These are phyloP conservation scores for Morone chrysops DNA, from an alignment of 2,113 vertebrate genomes.

Conservation along the genomic window DNA sequence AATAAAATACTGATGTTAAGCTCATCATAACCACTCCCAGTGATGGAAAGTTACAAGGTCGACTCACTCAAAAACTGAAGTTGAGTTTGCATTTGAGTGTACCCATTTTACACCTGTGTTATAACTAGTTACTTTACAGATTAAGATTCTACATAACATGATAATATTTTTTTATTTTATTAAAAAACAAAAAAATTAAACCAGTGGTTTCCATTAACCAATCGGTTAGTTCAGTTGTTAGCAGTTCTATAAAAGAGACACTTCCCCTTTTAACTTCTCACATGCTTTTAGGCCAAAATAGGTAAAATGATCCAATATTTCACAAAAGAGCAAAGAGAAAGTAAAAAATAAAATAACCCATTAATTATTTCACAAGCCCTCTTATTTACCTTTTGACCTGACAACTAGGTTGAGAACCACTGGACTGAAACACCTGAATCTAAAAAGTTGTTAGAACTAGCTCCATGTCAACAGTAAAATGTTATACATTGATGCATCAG, in stretches of 20 bases:
- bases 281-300: not conserved
- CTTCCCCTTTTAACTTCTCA: not conserved
- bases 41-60: not conserved
- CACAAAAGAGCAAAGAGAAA: not conserved
- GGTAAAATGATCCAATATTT: not conserved
- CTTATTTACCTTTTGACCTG: not conserved
- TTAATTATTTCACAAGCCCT: not conserved
- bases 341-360: not conserved
- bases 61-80: too few species aligned
- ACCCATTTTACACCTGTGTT: too few species aligned
- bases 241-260: not conserved
- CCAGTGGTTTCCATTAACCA: not conserved
- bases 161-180: too few species aligned
- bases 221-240: not conserved
- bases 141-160: not conserved
- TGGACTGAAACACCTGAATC: not conserved
- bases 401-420: not conserved
- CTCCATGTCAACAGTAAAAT: not conserved
- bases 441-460: not conserved
- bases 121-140: not conserved
- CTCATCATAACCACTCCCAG: not conserved
- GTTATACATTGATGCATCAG: not conserved
- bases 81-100: too few species aligned
- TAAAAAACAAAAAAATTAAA: not conserved
- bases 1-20: not conserved